A percentile compares a stretch with the other conserved stretches of the same genome.
Evolutionary conservation across 1,140 invertebrate species (phyloP).

Genomic region (Drosophila repleta): DNA sequence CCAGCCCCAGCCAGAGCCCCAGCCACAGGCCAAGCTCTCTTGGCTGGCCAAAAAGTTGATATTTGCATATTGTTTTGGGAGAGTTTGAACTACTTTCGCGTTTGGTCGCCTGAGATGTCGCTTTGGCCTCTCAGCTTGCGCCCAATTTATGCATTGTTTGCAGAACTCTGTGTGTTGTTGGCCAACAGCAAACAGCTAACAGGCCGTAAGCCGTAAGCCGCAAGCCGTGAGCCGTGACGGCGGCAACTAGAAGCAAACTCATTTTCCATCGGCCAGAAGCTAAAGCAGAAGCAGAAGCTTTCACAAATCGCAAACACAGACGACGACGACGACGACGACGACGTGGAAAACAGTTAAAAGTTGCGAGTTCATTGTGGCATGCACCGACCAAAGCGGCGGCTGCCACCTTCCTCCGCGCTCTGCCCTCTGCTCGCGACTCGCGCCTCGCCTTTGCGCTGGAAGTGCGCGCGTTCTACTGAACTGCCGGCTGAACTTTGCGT

Average conservation of each 20-base stretch:
- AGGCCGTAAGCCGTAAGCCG: not conserved
- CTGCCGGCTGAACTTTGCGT: slow-evolving; percentile 71
- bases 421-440: not conserved
- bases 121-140: slow-evolving; percentile 66
- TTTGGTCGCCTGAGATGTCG: slow-evolving; percentile 67
- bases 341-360: slow-evolving; percentile 78
- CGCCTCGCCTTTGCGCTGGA: slow-evolving; percentile 21
- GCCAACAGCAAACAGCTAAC: slow-evolving; percentile 37
- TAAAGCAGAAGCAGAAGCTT: slow-evolving; percentile 70
- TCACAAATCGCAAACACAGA: slow-evolving; percentile 75
- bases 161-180: slow-evolving; percentile 54
- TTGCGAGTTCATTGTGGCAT: slow-evolving; percentile 81
- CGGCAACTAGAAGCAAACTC: slow-evolving; percentile 38
- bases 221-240: slow-evolving; percentile 54
- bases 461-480: slow-evolving; percentile 68
- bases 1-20: not conserved
- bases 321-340: slow-evolving; percentile 33
- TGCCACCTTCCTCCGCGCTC: slow-evolving; percentile 10
- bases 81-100: slow-evolving; percentile 67
- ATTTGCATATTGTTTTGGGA: slow-evolving; percentile 42
- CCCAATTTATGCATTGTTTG: slow-evolving; percentile 75
- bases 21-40: not conserved
- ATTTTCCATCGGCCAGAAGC: too few species aligned
- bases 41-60: slow-evolving; percentile 13
- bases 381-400: slow-evolving; percentile 42